These are phyloP conservation scores for Tortricodes alternella DNA, from an alignment of 2,888 invertebrate species.

Conservation along the genomic window DNA sequence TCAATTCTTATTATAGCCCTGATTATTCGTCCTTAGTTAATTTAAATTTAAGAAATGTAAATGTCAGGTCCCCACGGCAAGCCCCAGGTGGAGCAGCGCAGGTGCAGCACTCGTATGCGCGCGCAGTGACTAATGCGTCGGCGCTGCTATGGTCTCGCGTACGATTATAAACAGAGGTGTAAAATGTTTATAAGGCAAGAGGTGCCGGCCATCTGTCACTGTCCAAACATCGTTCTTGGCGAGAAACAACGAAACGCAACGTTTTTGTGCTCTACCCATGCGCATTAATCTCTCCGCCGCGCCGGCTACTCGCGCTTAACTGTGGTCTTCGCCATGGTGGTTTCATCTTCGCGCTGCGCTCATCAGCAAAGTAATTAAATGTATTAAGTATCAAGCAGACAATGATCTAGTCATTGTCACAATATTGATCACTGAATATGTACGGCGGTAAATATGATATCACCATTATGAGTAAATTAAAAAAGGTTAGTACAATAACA, in stretches of 20 bases:
- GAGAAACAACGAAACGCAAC: constrained; percentile 40
- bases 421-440: background rate
- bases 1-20: no score
- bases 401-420: background rate
- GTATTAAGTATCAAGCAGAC: constrained; percentile 16
- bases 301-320: constrained; percentile 23
- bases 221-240: constrained; percentile 53
- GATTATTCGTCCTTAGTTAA: no score
- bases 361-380: constrained; percentile 22
- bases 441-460: no score
- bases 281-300: constrained; percentile 23
- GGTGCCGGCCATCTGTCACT: constrained; percentile 59
- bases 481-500: no score
- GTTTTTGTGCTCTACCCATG: constrained; percentile 33
- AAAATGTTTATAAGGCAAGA: constrained; percentile 65
- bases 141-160: constrained; percentile 32
- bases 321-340: constrained; percentile 13
- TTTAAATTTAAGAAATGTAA: no score
- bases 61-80: background rate
- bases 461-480: no score
- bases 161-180: constrained; percentile 53
- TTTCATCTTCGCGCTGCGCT: constrained; percentile 20
- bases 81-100: constrained; percentile 17
- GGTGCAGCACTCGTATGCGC: constrained; percentile 30
- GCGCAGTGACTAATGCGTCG: constrained; percentile 38